Conservation (phyloP, 2,888 invertebrate genomes). For the Catotricha subobsoleta region DNA sequence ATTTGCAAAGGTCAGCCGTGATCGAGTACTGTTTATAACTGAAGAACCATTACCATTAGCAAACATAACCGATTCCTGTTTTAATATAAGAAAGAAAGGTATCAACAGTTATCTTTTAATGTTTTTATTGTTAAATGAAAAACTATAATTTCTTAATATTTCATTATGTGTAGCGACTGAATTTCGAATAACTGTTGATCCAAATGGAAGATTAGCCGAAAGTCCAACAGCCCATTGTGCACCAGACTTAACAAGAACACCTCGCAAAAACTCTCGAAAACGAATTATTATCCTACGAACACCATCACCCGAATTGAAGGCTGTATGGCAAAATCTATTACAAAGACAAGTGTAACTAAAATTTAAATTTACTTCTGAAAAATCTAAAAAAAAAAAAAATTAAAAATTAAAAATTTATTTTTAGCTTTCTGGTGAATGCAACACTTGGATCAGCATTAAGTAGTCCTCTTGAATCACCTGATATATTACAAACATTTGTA, state of each 20-base stretch:
- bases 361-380: neutral
- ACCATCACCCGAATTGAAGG: conserved; percentile 67
- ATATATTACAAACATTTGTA: conserved; percentile 34
- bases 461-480: conserved; percentile 69
- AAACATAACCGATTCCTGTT: conserved; percentile 65
- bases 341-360: conserved; percentile 67
- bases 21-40: conserved; percentile 70
- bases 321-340: conserved; percentile 77
- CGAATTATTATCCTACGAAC: conserved; percentile 58
- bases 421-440: conserved; percentile 66
- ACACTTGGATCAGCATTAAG: conserved; percentile 59
- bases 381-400: neutral
- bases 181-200: conserved; percentile 59
- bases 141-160: neutral
- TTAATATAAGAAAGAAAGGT: conserved; percentile 73
- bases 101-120: conserved; percentile 14
- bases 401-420: conserved; percentile 18
- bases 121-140: neutral
- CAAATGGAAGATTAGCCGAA: conserved; percentile 39
- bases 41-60: conserved; percentile 68
- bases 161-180: conserved; percentile 47
- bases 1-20: conserved; percentile 71
- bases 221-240: conserved; percentile 59
- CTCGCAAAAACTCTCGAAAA: conserved; percentile 44
- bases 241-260: conserved; percentile 40